These are phyloP conservation scores for Callosobruchus maculatus DNA, from an alignment of 2,888 invertebrate species.

Conservation along the genomic window DNA sequence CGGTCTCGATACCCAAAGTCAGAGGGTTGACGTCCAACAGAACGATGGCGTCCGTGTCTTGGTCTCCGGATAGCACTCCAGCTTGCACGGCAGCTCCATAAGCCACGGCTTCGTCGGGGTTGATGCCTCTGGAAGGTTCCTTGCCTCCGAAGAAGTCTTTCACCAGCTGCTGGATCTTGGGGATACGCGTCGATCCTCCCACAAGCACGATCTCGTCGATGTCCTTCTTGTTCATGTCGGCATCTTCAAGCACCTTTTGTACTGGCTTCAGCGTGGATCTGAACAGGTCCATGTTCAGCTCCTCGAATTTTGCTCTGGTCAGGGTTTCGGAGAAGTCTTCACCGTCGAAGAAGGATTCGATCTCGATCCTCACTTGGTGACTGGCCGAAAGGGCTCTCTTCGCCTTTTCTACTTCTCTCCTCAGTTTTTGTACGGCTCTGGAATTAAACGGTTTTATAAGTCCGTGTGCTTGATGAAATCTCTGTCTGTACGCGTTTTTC, in stretches of 20 bases:
- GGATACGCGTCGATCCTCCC: conserved; percentile 98
- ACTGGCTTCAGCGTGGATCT: conserved; percentile 93
- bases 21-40: conserved; percentile 97
- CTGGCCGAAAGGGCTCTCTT: conserved; percentile 92
- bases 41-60: conserved; percentile 94
- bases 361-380: conserved; percentile 96
- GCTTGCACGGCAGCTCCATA: conserved; percentile 99
- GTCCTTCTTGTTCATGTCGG: conserved; percentile 98
- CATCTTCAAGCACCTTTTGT: conserved; percentile 94
- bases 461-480: conserved; percentile 47
- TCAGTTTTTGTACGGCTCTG: conserved; percentile 90
- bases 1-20: conserved; percentile 99
- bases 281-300: conserved; percentile 91
- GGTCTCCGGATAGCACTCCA: conserved; percentile 95
- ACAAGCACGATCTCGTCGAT: conserved; percentile 98
- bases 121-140: conserved; percentile 96
- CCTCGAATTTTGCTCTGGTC: conserved; percentile 98
- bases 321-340: conserved; percentile 98
- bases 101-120: conserved; percentile 98
- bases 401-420: conserved; percentile 96
- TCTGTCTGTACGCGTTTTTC: too few relatives aligned
- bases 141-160: conserved; percentile 96
- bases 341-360: conserved; percentile 97
- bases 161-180: conserved; percentile 91
- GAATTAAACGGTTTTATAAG: not conserved